Evolutionary conservation across 92 coral and sea anemone genomes (phyloP), one percentile per base, ranked within the genome.

Genomic region (Zoanthus sociatus): DNA sequence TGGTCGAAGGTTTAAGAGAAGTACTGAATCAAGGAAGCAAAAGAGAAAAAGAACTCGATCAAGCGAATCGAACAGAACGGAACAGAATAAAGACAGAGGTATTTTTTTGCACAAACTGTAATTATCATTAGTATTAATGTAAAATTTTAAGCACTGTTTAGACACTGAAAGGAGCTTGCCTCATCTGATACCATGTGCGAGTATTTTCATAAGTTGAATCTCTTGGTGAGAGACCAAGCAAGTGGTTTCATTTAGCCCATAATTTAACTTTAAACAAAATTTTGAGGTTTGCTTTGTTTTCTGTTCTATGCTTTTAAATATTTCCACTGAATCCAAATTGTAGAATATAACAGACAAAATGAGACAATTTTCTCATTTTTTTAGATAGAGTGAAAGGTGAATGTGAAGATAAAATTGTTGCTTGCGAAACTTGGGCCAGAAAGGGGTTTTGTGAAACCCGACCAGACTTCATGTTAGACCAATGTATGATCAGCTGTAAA

Each of bases 401-500:
- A 79, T 92, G 95, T 58, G 79, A 83, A 37, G 95, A 93, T 67
- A 90, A 70, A n/a, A 88, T 78, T 10, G 84, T 66, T 9, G 90
- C 92, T 7, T 94, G 98, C 55, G 84, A 68, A 1, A 84, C 42
- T 60, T 94, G 98, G 98, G 95, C 98, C 10, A 37, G 82, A 73
- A 54, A 37, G 66, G 95, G 98, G 15, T 94, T 91, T 85, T 94
- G 98, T 74, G 68, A 88, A 37, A 75, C 83, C 7, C 87, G 98
- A 44, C 90, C 90, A 31, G 98, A 94, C 88, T 78, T 92, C 84
- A 91, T 94, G 96, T 89, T 91, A 26, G 94, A 66, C 73, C 92
- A 90, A 78, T 96, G 99, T 56, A 89, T 79, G 84, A 87, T 66
- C 60, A 92, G 98, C 92, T 96, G 99, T 78, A 86, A 89, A 67